Conservation (phyloP, 2,888 invertebrate genomes). For the Anagyrus pseudococci region DNA sequence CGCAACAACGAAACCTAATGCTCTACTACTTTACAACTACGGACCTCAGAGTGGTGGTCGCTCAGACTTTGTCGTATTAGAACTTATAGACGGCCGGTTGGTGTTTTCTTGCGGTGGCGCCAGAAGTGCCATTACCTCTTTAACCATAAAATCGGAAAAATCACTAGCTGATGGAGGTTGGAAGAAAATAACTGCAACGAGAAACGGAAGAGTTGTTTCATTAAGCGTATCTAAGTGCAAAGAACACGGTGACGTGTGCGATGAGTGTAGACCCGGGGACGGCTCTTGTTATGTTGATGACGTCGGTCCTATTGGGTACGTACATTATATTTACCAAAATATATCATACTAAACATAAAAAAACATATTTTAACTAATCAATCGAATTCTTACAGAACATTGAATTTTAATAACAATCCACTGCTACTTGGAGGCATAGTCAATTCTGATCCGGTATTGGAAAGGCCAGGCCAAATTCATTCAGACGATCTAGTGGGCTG, state of each 20-base stretch:
- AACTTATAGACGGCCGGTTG: constrained; percentile 83
- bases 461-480: constrained; percentile 88
- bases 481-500: constrained; percentile 95
- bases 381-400: constrained; percentile 68
- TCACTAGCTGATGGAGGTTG: constrained; percentile 83
- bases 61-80: constrained; percentile 92
- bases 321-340: constrained; percentile 42
- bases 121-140: constrained; percentile 84
- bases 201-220: constrained; percentile 88
- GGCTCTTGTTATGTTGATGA: constrained; percentile 83
- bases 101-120: constrained; percentile 91
- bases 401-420: constrained; percentile 90
- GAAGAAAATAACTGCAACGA: constrained; percentile 90
- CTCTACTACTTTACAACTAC: constrained; percentile 89
- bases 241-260: constrained; percentile 86
- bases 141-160: constrained; percentile 72
- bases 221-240: constrained; percentile 81
- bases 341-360: no score
- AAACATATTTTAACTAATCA: constrained; percentile 4
- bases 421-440: constrained; percentile 85
- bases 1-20: constrained; percentile 86
- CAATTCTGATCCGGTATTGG: constrained; percentile 84
- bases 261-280: constrained; percentile 86
- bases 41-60: constrained; percentile 87
- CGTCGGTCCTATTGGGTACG: constrained; percentile 87